Percentiles rank a stretch among this genome's conserved stretches.
These are phyloP conservation scores for Merodon equestris DNA, from an alignment of 2,888 invertebrate genomes.

Conservation along the genomic window DNA sequence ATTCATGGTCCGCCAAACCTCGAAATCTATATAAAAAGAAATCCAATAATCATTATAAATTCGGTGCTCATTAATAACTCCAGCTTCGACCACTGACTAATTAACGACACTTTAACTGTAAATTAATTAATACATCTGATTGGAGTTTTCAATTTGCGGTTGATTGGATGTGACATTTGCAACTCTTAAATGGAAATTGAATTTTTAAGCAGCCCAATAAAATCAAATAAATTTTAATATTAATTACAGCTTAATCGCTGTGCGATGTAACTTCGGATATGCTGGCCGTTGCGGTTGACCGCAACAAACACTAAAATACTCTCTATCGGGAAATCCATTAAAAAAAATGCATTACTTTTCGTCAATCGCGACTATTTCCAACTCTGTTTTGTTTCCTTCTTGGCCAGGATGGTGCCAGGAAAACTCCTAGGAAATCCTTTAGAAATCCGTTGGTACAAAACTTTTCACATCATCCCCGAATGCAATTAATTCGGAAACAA, in stretches of 20 bases:
- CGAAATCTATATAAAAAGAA: too few species aligned
- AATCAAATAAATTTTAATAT: slow-evolving; percentile 24
- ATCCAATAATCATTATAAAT: too few species aligned
- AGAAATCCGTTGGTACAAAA: slow-evolving; percentile 26
- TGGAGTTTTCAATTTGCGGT: slow-evolving; percentile 59
- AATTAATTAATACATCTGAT: slow-evolving; percentile 57
- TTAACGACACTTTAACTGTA: slow-evolving; percentile 50
- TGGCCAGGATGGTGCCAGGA: slow-evolving; percentile 20
- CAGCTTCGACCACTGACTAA: slow-evolving; percentile 33
- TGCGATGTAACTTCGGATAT: too few species aligned
- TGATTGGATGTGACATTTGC: slow-evolving; percentile 58
- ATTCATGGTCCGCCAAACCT: too few species aligned
- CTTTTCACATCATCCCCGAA: slow-evolving; percentile 30
- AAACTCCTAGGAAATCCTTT: slow-evolving; percentile 10
- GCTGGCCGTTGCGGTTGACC: not conserved
- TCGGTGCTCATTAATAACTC: not conserved
- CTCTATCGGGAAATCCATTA: slow-evolving; percentile 40
- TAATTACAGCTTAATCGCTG: too few species aligned
- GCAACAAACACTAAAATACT: slow-evolving; percentile 11
- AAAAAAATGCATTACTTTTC: slow-evolving; percentile 44
- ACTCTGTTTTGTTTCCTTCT: not conserved
- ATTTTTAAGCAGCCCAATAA: slow-evolving; percentile 48
- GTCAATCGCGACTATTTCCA: slow-evolving; percentile 4
- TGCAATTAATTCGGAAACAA: slow-evolving; percentile 46
- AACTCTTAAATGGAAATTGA: slow-evolving; percentile 64